These are phyloP conservation scores for Cecidostiba fungosa DNA, from an alignment of 2,888 invertebrate genomes.

Conservation along the genomic window DNA sequence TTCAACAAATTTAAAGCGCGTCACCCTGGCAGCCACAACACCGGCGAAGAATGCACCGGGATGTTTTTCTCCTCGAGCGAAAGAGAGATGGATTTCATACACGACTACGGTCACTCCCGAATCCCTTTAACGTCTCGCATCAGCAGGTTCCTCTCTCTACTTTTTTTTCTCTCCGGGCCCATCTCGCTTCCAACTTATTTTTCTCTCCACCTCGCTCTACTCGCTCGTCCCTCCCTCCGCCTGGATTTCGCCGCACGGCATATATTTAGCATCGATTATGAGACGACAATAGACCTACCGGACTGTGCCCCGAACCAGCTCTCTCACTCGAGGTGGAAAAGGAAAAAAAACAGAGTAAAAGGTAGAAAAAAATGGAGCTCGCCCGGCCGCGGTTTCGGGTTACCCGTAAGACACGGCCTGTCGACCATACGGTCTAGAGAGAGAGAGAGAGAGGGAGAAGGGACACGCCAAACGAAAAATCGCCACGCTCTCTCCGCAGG, in stretches of 20 bases:
- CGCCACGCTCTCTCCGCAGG: constrained; percentile 33
- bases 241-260: constrained; percentile 63
- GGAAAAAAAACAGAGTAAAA: not conserved
- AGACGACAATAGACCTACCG: constrained; percentile 76
- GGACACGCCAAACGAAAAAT: constrained; percentile 67
- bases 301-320: constrained; percentile 66
- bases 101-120: not conserved
- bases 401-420: constrained; percentile 66
- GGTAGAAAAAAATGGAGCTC: constrained; percentile 7
- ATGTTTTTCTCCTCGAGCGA: not conserved
- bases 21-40: not conserved
- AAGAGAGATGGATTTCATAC: not conserved
- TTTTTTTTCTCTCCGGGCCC: constrained; percentile 3
- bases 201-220: constrained; percentile 39
- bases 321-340: not conserved
- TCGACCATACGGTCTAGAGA: constrained; percentile 36
- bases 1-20: not conserved
- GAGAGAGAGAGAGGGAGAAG: not conserved
- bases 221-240: not conserved
- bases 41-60: not conserved
- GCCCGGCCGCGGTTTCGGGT: constrained; percentile 67
- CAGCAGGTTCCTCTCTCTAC: not conserved
- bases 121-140: constrained; percentile 39
- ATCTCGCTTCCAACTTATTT: constrained; percentile 38
- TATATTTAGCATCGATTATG: constrained; percentile 77